Percentiles rank a stretch among this genome's conserved stretches.
phyloP scores from a whole-genome alignment of 2,113 vertebrate species.

The Pomatorhinus ruficollis region DNA sequence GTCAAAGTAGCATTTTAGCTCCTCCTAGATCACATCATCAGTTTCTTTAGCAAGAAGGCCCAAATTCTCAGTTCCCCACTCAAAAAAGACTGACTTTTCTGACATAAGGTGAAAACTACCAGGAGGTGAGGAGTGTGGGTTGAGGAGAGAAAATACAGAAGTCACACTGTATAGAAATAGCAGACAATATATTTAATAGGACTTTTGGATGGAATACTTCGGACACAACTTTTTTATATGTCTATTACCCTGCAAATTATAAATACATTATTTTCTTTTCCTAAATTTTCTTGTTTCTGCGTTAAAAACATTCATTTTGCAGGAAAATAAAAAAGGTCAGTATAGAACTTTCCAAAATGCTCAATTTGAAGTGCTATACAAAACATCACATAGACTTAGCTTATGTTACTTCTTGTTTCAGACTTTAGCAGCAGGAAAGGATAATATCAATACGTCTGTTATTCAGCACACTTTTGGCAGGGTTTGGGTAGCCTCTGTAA shows the following conservation, averaged over 20 bases:
- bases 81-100: background rate
- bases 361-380: background rate
- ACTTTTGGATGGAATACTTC: background rate
- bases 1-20: background rate
- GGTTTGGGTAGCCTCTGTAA: background rate
- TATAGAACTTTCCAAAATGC: background rate
- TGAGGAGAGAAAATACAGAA: background rate
- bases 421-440: background rate
- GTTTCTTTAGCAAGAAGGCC: background rate
- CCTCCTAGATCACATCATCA: background rate
- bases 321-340: background rate
- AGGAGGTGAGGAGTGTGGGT: accelerated
- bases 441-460: background rate
- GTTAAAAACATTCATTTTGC: background rate
- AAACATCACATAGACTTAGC: background rate
- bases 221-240: background rate
- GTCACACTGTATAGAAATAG: background rate
- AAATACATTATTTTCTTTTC: background rate
- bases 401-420: background rate
- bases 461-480: background rate
- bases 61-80: background rate
- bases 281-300: background rate
- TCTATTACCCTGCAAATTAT: background rate
- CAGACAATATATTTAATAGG: background rate
- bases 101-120: background rate